Evolutionary conservation across 2,113 vertebrate genomes (phyloP).

Genomic region (Spilogale gracilis): DNA sequence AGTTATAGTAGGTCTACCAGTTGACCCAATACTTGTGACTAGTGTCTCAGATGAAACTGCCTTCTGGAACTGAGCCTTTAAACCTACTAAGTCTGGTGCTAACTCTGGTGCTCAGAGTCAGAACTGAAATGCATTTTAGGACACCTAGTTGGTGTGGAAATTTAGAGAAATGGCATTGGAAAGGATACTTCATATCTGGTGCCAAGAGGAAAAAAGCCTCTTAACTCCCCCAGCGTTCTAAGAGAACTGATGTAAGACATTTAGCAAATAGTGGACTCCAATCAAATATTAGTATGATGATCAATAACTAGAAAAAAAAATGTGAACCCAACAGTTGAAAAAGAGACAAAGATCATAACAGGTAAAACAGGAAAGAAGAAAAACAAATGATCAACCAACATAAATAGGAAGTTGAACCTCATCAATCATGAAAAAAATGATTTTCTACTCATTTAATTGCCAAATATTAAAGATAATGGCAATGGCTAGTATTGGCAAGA

Average conservation of each 20-base stretch:
- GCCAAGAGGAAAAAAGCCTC: background rate
- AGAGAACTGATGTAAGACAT: background rate
- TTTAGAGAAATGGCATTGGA: background rate
- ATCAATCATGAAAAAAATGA: background rate
- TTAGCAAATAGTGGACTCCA: background rate
- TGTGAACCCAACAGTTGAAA: background rate
- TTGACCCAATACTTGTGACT: background rate
- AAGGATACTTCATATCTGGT: background rate
- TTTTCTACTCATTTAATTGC: background rate
- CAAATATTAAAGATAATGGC: conserved; percentile 47
- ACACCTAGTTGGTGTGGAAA: background rate
- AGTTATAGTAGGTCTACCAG: background rate
- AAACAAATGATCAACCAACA: background rate
- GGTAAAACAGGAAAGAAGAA: background rate
- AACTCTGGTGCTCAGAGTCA: background rate
- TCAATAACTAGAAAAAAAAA: background rate
- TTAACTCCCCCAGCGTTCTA: background rate
- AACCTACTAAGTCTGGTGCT: background rate
- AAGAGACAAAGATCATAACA: background rate
- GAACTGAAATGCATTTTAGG: background rate
- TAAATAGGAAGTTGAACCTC: background rate
- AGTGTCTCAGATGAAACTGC: background rate
- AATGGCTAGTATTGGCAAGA: background rate
- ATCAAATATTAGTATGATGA: background rate
- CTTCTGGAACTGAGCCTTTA: background rate